These are phyloP conservation scores for Lasaia peninsularis DNA, from an alignment of 1,140 invertebrate species.

Conservation along the genomic window DNA sequence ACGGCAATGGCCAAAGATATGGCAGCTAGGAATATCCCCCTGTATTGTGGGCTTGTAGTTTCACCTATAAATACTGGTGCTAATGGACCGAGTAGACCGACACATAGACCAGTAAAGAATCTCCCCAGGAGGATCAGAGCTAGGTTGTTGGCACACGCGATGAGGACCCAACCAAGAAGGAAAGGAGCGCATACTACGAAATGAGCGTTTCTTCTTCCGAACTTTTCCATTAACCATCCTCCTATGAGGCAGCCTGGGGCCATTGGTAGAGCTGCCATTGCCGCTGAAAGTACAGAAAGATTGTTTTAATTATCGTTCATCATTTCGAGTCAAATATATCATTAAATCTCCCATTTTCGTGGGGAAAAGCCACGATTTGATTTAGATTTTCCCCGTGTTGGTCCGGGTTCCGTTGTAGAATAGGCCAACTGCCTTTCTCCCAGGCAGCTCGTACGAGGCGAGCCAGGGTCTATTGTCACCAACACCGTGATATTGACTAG, in stretches of 20 bases:
- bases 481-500: too few relatives aligned
- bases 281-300: slow-evolving; percentile 63
- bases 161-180: slow-evolving; percentile 82
- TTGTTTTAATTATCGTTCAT: slow-evolving; percentile 5
- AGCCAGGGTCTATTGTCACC: too few relatives aligned
- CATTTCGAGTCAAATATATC: background rate
- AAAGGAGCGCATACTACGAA: slow-evolving; percentile 80
- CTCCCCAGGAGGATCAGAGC: slow-evolving; percentile 80
- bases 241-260: slow-evolving; percentile 79
- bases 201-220: slow-evolving; percentile 82
- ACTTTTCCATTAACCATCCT: slow-evolving; percentile 81
- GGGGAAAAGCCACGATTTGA: too few relatives aligned
- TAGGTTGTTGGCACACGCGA: slow-evolving; percentile 75
- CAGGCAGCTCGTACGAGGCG: too few relatives aligned
- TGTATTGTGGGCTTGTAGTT: slow-evolving; percentile 76
- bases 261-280: slow-evolving; percentile 79
- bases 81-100: slow-evolving; percentile 74
- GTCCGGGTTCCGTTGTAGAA: too few relatives aligned
- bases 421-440: too few relatives aligned
- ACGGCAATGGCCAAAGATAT: slow-evolving; percentile 77
- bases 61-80: slow-evolving; percentile 79
- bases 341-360: too few relatives aligned
- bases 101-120: slow-evolving; percentile 81
- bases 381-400: too few relatives aligned
- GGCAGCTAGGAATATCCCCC: slow-evolving; percentile 78